These are phyloP conservation scores for Heliothis subflexa DNA, from an alignment of 1,140 invertebrate genomes.

Conservation along the genomic window DNA sequence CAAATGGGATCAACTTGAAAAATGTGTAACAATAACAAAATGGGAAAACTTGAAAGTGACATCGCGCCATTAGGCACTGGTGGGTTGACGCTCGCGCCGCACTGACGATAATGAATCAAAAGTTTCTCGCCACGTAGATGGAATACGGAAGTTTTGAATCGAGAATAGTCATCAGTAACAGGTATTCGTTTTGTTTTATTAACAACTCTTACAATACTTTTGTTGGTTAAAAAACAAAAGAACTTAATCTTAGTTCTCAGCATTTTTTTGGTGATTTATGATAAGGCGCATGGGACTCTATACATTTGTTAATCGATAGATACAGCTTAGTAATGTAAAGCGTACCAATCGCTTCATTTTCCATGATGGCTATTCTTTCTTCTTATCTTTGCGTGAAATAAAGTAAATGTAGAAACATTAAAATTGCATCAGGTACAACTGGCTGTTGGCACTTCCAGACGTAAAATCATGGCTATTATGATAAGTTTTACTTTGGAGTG, in stretches of 20 bases:
- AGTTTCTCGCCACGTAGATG: conserved; percentile 60
- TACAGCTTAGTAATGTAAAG: too few species aligned
- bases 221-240: not conserved
- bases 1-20: conserved; percentile 74
- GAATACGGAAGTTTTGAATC: conserved; percentile 53
- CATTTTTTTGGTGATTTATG: too few species aligned
- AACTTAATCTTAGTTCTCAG: too few species aligned
- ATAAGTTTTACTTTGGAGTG: not conserved
- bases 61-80: conserved; percentile 66
- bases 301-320: too few species aligned
- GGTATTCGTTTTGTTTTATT: conserved; percentile 28
- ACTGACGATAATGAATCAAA: conserved; percentile 65
- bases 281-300: too few species aligned
- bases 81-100: conserved; percentile 49
- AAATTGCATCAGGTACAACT: not conserved
- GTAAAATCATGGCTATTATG: not conserved
- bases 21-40: conserved; percentile 75
- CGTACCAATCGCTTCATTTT: too few species aligned
- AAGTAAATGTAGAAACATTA: too few species aligned
- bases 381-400: too few species aligned
- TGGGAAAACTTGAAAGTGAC: conserved; percentile 71
- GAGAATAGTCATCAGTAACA: conserved; percentile 45
- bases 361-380: too few species aligned
- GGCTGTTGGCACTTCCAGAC: not conserved
- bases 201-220: not conserved